Evolutionary conservation across 2,888 invertebrate genomes (phyloP), one percentile per base, ranked within the genome.

Genomic region (Papilio protenor): DNA sequence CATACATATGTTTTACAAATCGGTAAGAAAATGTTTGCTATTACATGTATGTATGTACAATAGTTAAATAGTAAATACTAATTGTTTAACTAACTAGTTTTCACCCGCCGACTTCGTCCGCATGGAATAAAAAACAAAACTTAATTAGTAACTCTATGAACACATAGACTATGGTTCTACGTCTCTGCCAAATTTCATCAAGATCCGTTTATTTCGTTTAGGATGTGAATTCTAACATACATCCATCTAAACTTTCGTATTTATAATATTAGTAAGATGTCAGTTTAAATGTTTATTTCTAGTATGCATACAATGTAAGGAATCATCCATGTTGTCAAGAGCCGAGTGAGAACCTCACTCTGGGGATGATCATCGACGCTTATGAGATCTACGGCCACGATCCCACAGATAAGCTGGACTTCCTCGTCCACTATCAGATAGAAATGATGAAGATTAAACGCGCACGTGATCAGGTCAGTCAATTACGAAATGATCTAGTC

Each of bases 351-450:
- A 94, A 94, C 66, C 40, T 94, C 2, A 91, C 92, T 0, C 83
- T 94, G 77, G 91, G 93, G 2, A 92, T 94, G 93, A 87, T 94
- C 23, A 94, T 94, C 57, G 94, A 94, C 77, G 94, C 94, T 0
- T 94, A 86, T 82, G 94, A 94, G 86, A 94, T 94, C 77, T 94
- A 94, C 80, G 94, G 94, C 0, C 94, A 94, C 79, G 94, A 94
- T 80, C 94, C 94, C 18, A 94, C 94, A 0, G 94, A 94, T 80
- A 94, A 94, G 81, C 83, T 94, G 79, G 94, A 94, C 83, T 88
- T 93, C 57, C 85, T 94, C 1, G 90, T 90, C 0, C 93, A 91
- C 75, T 94, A 94, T 81, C 94, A 94, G 87, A 89, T 91, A 23
- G 92, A 94, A 83, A 94, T 94, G 94, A 90, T 94, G 92, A 92